Percentiles rank a stretch among this genome's conserved stretches.
Evolutionary conservation across 2,797 vertebrate species (phyloP).

Genomic region (Syngnathus acus): DNA sequence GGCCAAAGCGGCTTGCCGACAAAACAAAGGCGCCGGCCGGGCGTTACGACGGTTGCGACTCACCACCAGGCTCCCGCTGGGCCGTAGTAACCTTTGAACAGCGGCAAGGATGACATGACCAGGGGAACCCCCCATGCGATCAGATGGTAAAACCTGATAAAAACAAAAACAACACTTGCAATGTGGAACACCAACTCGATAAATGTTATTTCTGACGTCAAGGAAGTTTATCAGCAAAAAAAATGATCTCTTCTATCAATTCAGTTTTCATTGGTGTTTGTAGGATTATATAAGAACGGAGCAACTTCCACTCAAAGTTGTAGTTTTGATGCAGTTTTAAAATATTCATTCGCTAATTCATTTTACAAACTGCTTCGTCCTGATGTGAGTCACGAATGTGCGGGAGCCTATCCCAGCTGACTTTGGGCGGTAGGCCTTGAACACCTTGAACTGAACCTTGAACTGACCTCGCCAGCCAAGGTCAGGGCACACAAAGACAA

Average conservation of each 20-base stretch:
- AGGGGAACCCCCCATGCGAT: conserved; percentile 69
- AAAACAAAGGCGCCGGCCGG: conserved; percentile 19
- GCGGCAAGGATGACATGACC: conserved; percentile 65
- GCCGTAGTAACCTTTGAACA: conserved; percentile 70
- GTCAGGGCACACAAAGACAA: too few relatives aligned
- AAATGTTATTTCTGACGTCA: background rate
- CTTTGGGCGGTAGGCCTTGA: too few relatives aligned
- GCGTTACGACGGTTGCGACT: conserved; percentile 26
- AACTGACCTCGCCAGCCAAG: too few relatives aligned
- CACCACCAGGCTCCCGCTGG: conserved; percentile 73
- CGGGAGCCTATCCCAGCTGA: too few relatives aligned
- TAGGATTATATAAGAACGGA: background rate
- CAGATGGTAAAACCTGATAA: conserved; percentile 66
- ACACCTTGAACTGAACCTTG: too few relatives aligned
- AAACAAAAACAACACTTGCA: conserved; percentile 31
- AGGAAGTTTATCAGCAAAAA: background rate
- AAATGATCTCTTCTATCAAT: background rate
- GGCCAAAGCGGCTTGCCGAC: conserved; percentile 24
- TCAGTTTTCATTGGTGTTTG: background rate
- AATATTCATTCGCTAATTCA: too few relatives aligned
- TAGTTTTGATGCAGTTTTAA: too few relatives aligned
- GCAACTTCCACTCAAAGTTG: too few relatives aligned
- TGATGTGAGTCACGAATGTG: too few relatives aligned
- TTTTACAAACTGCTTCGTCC: too few relatives aligned
- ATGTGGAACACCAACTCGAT: conserved; percentile 14